Evolutionary conservation across 2,113 vertebrate genomes (phyloP), one percentile per base, ranked within the genome.

Genomic region (Gila orcuttii): DNA sequence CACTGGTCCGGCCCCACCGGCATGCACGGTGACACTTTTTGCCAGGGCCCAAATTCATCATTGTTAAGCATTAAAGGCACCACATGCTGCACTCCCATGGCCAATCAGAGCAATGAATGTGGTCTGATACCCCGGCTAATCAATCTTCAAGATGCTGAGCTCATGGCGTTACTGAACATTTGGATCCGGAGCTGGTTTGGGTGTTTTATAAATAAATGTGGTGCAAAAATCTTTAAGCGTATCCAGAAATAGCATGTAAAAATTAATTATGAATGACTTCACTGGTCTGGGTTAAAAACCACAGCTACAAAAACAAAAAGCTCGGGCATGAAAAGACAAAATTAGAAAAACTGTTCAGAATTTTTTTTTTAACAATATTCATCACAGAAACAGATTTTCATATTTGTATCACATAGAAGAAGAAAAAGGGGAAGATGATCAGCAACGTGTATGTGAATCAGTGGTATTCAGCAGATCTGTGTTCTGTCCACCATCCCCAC

Each of bases 401-500:
- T 19, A 28, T 68, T 19, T 64, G 47, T 47, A 45, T 68, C 10
- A 73, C 9, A 71, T 12, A 11, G 19, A 71, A 71, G 52, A 57
- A 80, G 50, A 85, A 55, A 60, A 50, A 64, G 28, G 47, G 33
- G 3, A 42, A 28, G 28, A 74, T 86, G 87, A 45, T 73, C 80
- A 85, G 84, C 82, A 36, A 28, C 17, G 15, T 62, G 80, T 42
- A 39, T 69, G 75, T 80, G 69, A 59, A 68, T 59, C 52, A 69
- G 55, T 75, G 42, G 76, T 66, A 75, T 79, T 81, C 17, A 84
- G 19, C 47, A 13, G 82, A 68, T 90, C 90, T 92, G 91, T 74
- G 91, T 91, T 92, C 87, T 88, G 85, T 90, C 84, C 64, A 59
- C 86, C 33, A 84, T 31, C 90, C 59, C 88, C 87, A 52, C 74